Conservation (phyloP, 1,140 invertebrate species). For the Daktulosphaira vitifoliae region DNA sequence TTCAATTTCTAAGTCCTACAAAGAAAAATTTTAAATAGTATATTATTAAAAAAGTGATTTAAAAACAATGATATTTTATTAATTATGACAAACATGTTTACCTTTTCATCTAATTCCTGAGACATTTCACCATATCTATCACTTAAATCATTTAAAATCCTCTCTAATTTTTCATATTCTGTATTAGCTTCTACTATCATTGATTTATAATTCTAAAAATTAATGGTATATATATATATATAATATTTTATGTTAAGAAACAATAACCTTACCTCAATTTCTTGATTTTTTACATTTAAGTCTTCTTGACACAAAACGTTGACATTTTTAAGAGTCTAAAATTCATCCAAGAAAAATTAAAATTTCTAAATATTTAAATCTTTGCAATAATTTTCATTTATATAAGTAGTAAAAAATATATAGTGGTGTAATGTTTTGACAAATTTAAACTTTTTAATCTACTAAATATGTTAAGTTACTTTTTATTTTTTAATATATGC, state of each 20-base stretch:
- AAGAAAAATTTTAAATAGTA: conserved; percentile 9
- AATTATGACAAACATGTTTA: too few relatives aligned
- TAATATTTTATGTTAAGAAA: not conserved
- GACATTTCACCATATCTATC: not conserved
- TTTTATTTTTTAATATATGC: too few relatives aligned
- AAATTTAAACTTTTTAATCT: too few relatives aligned
- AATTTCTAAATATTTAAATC: too few relatives aligned
- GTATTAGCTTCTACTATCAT: conserved; percentile 6
- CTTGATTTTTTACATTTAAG: not conserved
- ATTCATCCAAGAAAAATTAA: too few relatives aligned
- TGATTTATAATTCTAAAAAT: conserved; percentile 12
- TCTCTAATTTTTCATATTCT: conserved; percentile 21
- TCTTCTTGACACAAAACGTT: conserved; percentile 1
- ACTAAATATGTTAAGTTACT: too few relatives aligned
- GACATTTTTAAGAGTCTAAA: not conserved
- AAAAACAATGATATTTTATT: not conserved
- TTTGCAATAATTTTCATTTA: too few relatives aligned
- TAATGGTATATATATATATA: not conserved
- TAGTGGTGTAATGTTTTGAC: too few relatives aligned
- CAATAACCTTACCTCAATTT: conserved; percentile 14
- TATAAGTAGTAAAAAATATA: too few relatives aligned
- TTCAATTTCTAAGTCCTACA: conserved; percentile 34
- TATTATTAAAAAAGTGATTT: too few relatives aligned
- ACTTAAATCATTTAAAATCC: not conserved
- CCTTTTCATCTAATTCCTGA: conserved; percentile 8